A percentile compares a stretch with the other conserved stretches of the same genome.
phyloP scores from a whole-genome alignment of 2,797 vertebrate species.

The Todus mexicanus region DNA sequence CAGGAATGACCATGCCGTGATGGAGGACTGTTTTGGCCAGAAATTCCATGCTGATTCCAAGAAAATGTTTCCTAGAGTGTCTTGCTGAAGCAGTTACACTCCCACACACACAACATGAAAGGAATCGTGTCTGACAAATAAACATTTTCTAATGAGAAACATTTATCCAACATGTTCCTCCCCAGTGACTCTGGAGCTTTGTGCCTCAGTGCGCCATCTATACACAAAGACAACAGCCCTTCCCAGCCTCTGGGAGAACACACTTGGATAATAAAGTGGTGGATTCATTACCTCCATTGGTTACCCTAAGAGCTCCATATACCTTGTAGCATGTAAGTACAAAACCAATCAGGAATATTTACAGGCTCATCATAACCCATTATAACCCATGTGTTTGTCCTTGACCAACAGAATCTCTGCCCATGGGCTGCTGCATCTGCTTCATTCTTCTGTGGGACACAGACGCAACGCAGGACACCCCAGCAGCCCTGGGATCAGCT shows the following conservation, averaged over 20 bases:
- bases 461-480: background rate
- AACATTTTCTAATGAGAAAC: constrained; percentile 49
- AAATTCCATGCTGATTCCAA: background rate
- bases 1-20: background rate
- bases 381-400: background rate
- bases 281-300: background rate
- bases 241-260: background rate
- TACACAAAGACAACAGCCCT: background rate
- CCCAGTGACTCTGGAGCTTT: background rate
- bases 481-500: background rate
- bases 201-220: background rate
- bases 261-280: background rate
- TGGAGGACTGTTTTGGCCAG: background rate
- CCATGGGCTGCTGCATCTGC: background rate
- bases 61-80: constrained; percentile 35
- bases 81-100: constrained; percentile 15
- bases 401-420: background rate
- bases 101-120: constrained; percentile 11
- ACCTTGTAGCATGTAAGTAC: background rate
- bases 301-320: background rate
- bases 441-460: background rate
- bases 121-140: constrained; percentile 32
- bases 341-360: background rate
- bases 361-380: background rate
- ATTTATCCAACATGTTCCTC: background rate